A percentile compares a stretch with the other conserved stretches of the same genome.
phyloP scores from a whole-genome alignment of 1,140 invertebrate species.

The Drosophila ogumai region DNA sequence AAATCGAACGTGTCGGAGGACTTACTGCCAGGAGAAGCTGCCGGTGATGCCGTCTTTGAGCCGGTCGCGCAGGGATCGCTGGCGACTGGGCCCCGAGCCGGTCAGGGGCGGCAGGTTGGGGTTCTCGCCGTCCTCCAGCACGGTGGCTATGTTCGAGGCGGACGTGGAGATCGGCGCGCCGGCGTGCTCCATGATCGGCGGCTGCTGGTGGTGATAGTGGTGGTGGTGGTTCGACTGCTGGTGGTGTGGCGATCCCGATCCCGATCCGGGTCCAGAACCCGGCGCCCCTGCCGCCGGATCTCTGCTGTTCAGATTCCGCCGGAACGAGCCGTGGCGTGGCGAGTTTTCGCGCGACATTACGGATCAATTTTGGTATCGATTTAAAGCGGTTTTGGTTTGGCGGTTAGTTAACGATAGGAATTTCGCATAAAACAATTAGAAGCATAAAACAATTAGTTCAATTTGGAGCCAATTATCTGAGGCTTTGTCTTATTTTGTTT shows the following conservation, averaged over 20 bases:
- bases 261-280: slow-evolving; percentile 28
- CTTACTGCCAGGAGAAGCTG: slow-evolving; percentile 92
- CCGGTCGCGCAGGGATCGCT: slow-evolving; percentile 89
- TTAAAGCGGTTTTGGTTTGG: slow-evolving; percentile 33
- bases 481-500: slow-evolving; percentile 22
- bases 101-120: slow-evolving; percentile 75
- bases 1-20: slow-evolving; percentile 68
- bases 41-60: slow-evolving; percentile 90
- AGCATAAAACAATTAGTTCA: slow-evolving; percentile 80
- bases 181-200: slow-evolving; percentile 78
- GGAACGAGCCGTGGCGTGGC: slow-evolving; percentile 78
- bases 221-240: slow-evolving; percentile 56
- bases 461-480: slow-evolving; percentile 66
- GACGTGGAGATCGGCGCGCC: slow-evolving; percentile 77
- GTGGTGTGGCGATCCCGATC: slow-evolving; percentile 71
- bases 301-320: slow-evolving; percentile 75
- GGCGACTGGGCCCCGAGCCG: slow-evolving; percentile 88
- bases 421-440: slow-evolving; percentile 81
- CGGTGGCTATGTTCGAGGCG: slow-evolving; percentile 77
- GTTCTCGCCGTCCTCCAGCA: slow-evolving; percentile 75
- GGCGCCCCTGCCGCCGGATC: slow-evolving; percentile 50
- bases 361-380: slow-evolving; percentile 35
- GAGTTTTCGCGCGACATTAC: slow-evolving; percentile 84
- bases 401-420: slow-evolving; percentile 61
- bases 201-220: slow-evolving; percentile 64